Base-by-base conservation (phyloP, 2,113 vertebrate genomes). In the Dicrurus megarhynchus region DNA sequence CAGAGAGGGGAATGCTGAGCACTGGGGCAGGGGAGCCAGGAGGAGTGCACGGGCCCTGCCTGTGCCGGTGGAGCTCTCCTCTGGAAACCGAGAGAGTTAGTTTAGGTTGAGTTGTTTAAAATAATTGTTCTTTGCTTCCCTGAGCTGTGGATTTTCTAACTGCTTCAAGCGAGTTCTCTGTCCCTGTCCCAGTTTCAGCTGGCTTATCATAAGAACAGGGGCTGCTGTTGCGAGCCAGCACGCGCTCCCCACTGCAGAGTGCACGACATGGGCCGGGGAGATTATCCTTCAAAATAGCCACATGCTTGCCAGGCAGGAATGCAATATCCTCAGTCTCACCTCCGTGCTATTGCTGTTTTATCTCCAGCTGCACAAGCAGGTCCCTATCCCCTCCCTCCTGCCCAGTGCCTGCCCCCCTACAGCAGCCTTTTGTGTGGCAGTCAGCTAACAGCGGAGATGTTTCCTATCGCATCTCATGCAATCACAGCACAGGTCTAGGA, bases 51-150 rank as follows among this genome's bases (percentile, higher is more conserved):
- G 0, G 42, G 12, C 18, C 39, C 21, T 68, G 50, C 56, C 41
- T 44, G 41, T 1, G 2, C 35, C 39, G 44, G 20, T 33, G 65
- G 57, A 86, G 42, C 64, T 93, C 39, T 91, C 69, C 52, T 78
- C 79, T 84, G 74, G 77, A 95, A 96, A 95, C 41, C 0, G 0
- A 74, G 46, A 70, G 49, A 76, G 65, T 95, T 95, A 90, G 71
- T 89, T 95, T 93, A 96, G 77, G 65, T 94, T 93, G 91, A 95
- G 59, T 87, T 92, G 79, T 90, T 96, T 93, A 81, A 95, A 96
- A 95, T 94, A 94, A 95, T 94, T 93, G 75, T 93, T 86, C 79
- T 93, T 82, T 61, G 68, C 70, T 75, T 96, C 78, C 79, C 59
- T 8, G 3, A 85, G 73, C 71, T 87, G 76, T 93, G 87, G 87